Evolutionary conservation across 2,888 invertebrate species (phyloP).

Genomic region (Meteorus cinctellus): DNA sequence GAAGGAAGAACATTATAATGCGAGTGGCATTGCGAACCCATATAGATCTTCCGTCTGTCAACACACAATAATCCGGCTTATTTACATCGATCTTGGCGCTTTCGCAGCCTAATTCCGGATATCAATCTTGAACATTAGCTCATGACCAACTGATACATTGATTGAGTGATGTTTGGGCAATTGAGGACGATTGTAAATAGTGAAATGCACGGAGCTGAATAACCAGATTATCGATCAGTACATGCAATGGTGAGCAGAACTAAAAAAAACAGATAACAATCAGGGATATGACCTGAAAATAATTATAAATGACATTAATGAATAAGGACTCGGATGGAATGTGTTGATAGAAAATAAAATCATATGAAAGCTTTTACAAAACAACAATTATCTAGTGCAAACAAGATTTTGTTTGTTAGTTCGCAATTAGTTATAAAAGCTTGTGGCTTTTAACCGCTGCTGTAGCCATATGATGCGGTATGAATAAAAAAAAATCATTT

Average conservation of each 20-base stretch:
- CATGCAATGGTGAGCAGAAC: not conserved
- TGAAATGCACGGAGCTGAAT: no score
- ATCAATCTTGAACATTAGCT: constrained; percentile 4
- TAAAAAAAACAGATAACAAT: not conserved
- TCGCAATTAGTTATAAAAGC: not conserved
- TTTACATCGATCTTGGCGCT: not conserved
- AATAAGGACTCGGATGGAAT: not conserved
- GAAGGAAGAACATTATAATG: not conserved
- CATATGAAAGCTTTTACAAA: constrained; percentile 15
- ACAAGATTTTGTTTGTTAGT: constrained; percentile 5
- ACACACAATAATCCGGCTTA: not conserved
- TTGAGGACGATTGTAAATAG: constrained; percentile 33
- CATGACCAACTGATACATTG: not conserved
- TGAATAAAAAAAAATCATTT: constrained; percentile 8
- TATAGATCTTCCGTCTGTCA: not conserved
- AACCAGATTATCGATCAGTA: no score
- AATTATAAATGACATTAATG: not conserved
- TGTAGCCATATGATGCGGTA: constrained; percentile 1
- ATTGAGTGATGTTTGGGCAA: constrained; percentile 35
- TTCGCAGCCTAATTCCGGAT: not conserved
- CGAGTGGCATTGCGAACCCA: not conserved
- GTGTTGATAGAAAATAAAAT: not conserved
- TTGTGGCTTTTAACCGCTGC: not conserved
- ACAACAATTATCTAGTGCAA: not conserved
- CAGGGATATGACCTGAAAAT: not conserved